Percentiles rank a stretch among this genome's conserved stretches.
Conservation (phyloP, 1,140 invertebrate species). For the Lasaia peninsularis region DNA sequence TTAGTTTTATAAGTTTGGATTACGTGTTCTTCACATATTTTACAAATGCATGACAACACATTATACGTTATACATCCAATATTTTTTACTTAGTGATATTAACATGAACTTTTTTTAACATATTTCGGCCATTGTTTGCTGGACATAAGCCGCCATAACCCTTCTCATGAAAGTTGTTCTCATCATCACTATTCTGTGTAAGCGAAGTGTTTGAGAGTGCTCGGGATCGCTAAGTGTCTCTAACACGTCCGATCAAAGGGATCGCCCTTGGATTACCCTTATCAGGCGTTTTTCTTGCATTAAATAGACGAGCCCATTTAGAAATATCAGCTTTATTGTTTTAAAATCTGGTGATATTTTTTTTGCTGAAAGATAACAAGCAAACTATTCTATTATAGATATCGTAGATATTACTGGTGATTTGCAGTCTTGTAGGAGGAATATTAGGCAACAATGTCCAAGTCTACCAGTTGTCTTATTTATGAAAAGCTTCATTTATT, state of each 20-base stretch:
- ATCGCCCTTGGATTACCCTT: slow-evolving; percentile 15
- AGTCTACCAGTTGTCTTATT: too few species aligned
- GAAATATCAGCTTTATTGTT: background rate
- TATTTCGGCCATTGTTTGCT: slow-evolving; percentile 12
- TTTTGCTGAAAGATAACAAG: too few species aligned
- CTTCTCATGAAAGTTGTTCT: background rate
- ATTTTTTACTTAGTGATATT: background rate
- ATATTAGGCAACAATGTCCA: too few species aligned
- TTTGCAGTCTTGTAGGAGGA: too few species aligned
- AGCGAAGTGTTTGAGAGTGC: slow-evolving; percentile 3
- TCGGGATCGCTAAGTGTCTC: slow-evolving; percentile 13
- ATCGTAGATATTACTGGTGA: too few species aligned
- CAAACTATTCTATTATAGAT: too few species aligned
- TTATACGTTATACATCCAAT: too few species aligned
- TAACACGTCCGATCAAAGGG: slow-evolving; percentile 25
- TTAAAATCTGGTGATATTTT: background rate
- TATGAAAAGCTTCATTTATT: too few species aligned
- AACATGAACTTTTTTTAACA: background rate
- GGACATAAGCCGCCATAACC: background rate
- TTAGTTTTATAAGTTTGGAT: too few species aligned
- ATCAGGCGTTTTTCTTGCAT: slow-evolving; percentile 15
- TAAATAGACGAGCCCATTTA: background rate
- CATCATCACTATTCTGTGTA: slow-evolving; percentile 16
- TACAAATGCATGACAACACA: too few species aligned
- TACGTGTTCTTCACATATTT: too few species aligned